A percentile compares a stretch with the other conserved stretches of the same genome.
phyloP scores from a whole-genome alignment of 2,113 vertebrate species.

The Prunella fulvescens region DNA sequence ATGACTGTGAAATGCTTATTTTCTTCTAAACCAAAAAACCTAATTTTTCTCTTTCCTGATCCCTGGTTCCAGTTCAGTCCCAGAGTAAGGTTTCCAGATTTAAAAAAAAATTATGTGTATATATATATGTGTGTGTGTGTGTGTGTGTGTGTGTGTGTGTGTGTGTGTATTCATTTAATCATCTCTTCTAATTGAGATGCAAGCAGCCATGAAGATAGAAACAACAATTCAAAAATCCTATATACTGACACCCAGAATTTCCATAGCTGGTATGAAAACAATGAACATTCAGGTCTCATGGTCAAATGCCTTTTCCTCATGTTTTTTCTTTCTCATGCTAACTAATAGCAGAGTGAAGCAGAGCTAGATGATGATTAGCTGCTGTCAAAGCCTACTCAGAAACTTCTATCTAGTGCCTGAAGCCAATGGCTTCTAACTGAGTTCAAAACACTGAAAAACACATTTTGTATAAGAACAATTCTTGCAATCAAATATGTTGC shows the following conservation, averaged over 20 bases:
- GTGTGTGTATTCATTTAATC: not conserved
- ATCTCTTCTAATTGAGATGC: not conserved
- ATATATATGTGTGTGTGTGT: no score
- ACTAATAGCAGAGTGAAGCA: not conserved
- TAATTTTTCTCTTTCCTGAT: not conserved
- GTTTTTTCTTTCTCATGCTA: not conserved
- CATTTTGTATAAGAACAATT: not conserved
- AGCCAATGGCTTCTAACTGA: not conserved
- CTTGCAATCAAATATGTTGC: not conserved
- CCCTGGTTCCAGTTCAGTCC: not conserved
- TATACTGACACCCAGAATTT: not conserved
- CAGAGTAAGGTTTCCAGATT: not conserved
- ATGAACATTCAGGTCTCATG: not conserved
- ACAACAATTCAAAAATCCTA: not conserved
- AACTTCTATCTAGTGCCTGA: not conserved
- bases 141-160: no score
- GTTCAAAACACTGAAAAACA: not conserved
- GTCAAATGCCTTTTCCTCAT: not conserved
- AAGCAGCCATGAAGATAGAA: not conserved
- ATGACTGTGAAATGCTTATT: not conserved
- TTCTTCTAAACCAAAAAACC: not conserved
- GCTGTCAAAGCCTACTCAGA: not conserved
- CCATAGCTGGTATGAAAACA: not conserved
- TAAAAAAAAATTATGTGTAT: not conserved
- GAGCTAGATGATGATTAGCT: not conserved